These are phyloP conservation scores for Polyergus mexicanus DNA, from an alignment of 1,140 invertebrate genomes.

Conservation along the genomic window DNA sequence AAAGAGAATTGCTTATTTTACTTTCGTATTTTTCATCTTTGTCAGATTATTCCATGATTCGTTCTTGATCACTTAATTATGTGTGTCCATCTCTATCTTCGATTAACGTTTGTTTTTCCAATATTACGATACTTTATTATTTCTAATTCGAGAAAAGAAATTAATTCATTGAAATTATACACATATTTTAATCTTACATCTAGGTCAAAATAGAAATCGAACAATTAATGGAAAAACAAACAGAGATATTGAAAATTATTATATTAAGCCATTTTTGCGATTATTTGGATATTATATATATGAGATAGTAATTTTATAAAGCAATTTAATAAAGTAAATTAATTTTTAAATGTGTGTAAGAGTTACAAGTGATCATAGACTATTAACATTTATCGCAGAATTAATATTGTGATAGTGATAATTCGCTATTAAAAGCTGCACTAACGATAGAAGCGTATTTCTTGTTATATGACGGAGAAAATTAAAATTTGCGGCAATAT, in stretches of 20 bases:
- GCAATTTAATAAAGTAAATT: no score
- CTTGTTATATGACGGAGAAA: slow-evolving; percentile 7
- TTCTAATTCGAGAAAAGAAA: background rate
- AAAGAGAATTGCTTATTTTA: background rate
- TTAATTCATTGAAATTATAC: background rate
- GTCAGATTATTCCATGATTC: background rate
- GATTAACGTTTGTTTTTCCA: no score
- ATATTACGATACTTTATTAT: no score
- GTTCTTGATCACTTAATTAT: background rate
- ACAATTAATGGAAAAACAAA: background rate
- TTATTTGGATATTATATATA: background rate
- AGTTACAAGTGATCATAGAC: background rate
- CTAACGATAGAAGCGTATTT: slow-evolving; percentile 18
- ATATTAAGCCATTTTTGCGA: background rate
- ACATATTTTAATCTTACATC: background rate
- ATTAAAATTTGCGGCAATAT: slow-evolving; percentile 39
- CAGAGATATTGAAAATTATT: background rate
- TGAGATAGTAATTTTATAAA: no score
- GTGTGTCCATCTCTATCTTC: background rate
- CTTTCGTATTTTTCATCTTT: background rate
- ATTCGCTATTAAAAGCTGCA: slow-evolving; percentile 22
- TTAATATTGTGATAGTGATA: slow-evolving; percentile 33
- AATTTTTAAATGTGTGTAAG: background rate
- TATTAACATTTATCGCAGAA: background rate
- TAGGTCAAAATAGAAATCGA: background rate